A percentile compares a stretch with the other conserved stretches of the same genome.
Conservation (phyloP, 1,140 invertebrate genomes). For the Trichoplusia ni region DNA sequence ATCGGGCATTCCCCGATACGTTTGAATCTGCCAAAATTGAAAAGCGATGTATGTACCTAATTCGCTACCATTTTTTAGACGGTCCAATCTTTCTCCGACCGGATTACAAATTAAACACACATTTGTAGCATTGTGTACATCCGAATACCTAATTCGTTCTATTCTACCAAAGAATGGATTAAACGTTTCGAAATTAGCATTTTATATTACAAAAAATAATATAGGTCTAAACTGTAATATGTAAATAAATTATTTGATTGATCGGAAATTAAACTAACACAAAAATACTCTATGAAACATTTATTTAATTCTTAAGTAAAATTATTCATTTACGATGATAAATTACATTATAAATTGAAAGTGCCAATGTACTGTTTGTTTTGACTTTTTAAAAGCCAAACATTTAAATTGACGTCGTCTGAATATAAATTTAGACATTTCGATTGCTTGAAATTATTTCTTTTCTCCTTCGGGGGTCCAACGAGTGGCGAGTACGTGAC, state of each 20-base stretch:
- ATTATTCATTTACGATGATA: constrained; percentile 3
- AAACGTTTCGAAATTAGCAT: no score
- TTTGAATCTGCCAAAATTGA: constrained; percentile 35
- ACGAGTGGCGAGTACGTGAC: constrained; percentile 67
- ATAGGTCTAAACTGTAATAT: no score
- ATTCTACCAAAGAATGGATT: no score
- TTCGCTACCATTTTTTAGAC: constrained; percentile 24
- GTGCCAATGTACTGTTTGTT: constrained; percentile 17
- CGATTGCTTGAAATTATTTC: constrained; percentile 55
- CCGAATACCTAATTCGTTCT: not conserved
- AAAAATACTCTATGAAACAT: no score
- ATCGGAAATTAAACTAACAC: no score
- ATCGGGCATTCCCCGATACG: constrained; percentile 28
- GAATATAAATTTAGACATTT: constrained; percentile 48
- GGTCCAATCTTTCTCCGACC: not conserved
- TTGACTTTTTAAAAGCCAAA: constrained; percentile 42
- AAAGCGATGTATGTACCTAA: constrained; percentile 26
- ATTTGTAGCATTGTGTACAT: not conserved
- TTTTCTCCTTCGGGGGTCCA: constrained; percentile 46
- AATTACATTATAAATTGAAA: constrained; percentile 15
- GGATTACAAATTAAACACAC: constrained; percentile 18
- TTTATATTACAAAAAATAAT: no score
- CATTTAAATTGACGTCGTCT: constrained; percentile 44
- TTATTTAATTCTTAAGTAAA: no score
- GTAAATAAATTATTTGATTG: no score